Evolutionary conservation across 2,113 vertebrate genomes (phyloP).

Genomic region (Pedetes capensis): DNA sequence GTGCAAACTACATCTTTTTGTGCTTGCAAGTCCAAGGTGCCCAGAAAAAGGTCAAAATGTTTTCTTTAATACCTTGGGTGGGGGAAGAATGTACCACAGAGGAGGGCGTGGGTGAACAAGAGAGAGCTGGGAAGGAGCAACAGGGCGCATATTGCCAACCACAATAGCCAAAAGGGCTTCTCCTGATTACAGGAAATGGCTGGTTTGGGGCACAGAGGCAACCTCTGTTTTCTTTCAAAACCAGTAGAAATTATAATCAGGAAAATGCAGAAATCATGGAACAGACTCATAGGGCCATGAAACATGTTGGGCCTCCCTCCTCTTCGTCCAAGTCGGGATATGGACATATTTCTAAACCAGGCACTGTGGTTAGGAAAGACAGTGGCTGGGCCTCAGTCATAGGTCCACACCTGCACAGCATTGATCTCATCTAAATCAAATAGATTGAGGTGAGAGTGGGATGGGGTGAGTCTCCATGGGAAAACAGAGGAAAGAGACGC

Average conservation of each 20-base stretch:
- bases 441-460: background rate
- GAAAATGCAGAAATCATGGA: background rate
- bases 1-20: slow-evolving; percentile 21
- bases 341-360: background rate
- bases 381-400: background rate
- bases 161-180: background rate
- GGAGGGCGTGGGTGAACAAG: background rate
- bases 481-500: background rate
- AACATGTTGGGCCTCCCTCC: background rate
- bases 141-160: background rate
- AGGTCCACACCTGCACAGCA: background rate
- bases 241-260: background rate
- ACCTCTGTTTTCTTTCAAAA: background rate
- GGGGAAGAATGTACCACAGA: background rate
- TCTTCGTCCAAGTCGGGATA: background rate
- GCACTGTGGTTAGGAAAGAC: background rate
- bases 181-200: background rate
- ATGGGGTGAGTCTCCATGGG: background rate
- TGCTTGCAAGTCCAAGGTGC: slow-evolving; percentile 26
- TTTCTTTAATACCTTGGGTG: background rate
- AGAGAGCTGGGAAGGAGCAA: background rate
- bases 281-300: background rate
- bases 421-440: background rate
- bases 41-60: slow-evolving; percentile 55
- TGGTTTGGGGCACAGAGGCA: background rate